Conservation (phyloP, 2,797 vertebrate genomes). For the Esox masquinongy region DNA sequence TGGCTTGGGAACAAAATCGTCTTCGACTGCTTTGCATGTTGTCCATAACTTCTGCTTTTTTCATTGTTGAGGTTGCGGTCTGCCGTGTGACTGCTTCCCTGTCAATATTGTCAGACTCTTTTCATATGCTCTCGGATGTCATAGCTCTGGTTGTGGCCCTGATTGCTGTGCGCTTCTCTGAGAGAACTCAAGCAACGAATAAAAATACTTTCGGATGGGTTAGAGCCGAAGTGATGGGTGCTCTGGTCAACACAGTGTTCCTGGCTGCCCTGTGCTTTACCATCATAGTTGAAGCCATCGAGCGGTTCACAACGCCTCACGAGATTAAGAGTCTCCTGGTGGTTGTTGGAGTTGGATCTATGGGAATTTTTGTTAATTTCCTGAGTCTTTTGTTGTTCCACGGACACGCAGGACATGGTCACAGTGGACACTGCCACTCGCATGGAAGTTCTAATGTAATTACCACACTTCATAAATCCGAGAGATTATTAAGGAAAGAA, state of each 20-base stretch:
- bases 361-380: constrained; percentile 80
- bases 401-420: constrained; percentile 60
- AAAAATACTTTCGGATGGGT: constrained; percentile 87
- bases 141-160: constrained; percentile 82
- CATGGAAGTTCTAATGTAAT: constrained; percentile 15
- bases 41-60: constrained; percentile 81
- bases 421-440: no score
- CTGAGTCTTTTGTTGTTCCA: constrained; percentile 81
- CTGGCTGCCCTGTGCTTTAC: no score
- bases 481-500: no score
- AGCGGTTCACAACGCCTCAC: constrained; percentile 81
- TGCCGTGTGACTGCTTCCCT: constrained; percentile 80
- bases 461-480: no score
- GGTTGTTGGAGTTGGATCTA: constrained; percentile 78
- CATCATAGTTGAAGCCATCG: constrained; percentile 76
- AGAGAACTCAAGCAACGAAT: constrained; percentile 76
- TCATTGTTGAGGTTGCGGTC: constrained; percentile 84
- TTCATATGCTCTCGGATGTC: constrained; percentile 87
- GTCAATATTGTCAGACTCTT: constrained; percentile 85
- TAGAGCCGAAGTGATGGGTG: constrained; percentile 85
- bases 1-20: constrained; percentile 70
- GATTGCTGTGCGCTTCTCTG: constrained; percentile 81
- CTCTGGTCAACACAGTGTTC: constrained; percentile 47
- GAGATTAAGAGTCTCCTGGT: constrained; percentile 81
- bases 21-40: constrained; percentile 82